Conservation (phyloP, 2,113 vertebrate species). For the Bombycilla garrulus region DNA sequence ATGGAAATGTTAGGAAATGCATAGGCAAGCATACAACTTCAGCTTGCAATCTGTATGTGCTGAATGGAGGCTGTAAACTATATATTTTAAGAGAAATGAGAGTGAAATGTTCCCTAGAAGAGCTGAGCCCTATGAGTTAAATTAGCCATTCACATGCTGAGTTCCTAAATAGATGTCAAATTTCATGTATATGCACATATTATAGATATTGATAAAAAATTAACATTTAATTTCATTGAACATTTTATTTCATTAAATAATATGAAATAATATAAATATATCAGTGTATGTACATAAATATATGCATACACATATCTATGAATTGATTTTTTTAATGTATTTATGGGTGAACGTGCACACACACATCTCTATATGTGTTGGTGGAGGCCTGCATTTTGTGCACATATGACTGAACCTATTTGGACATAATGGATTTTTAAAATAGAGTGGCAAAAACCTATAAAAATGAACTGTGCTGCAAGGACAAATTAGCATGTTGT, state of each 20-base stretch:
- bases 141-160: not conserved
- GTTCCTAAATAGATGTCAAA: not conserved
- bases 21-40: not conserved
- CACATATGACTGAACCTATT: not conserved
- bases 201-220: not conserved
- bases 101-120: not conserved
- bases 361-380: rapidly evolving
- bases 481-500: constrained; percentile 43
- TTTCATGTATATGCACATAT: not conserved
- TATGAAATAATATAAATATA: not conserved
- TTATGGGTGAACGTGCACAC: not conserved
- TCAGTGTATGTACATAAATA: not conserved
- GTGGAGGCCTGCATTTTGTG: not conserved
- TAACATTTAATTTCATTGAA: not conserved
- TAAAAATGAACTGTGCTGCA: not conserved
- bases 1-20: not conserved
- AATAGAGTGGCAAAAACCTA: not conserved
- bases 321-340: not conserved
- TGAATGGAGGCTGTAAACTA: not conserved
- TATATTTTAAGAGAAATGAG: constrained; percentile 10
- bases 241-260: not conserved
- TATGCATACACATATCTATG: not conserved
- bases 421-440: not conserved
- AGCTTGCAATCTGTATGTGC: not conserved
- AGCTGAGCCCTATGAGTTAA: not conserved